A percentile compares a stretch with the other conserved stretches of the same genome.
Conservation (phyloP, 1,140 invertebrate genomes). For the Carposina sasakii region DNA sequence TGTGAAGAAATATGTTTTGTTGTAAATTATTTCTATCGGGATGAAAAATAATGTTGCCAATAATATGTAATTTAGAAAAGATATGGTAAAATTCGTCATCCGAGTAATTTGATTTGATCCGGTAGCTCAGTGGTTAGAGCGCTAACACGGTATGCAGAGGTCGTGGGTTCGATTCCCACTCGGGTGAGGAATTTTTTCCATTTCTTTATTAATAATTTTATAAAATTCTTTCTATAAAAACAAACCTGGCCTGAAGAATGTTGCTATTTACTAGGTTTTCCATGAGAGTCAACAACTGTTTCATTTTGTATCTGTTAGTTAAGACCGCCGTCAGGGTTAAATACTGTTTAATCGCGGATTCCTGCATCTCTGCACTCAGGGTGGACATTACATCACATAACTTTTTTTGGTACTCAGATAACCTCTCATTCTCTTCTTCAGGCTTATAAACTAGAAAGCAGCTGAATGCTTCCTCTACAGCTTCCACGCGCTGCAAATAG, state of each 20-base stretch:
- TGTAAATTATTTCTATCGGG: too few relatives aligned
- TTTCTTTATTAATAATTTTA: too few relatives aligned
- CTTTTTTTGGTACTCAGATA: constrained; percentile 77
- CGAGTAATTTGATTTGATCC: too few relatives aligned
- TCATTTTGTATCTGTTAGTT: constrained; percentile 80
- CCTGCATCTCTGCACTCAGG: constrained; percentile 79
- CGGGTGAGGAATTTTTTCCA: too few relatives aligned
- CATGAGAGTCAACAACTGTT: constrained; percentile 81
- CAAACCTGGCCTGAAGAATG: constrained; percentile 77
- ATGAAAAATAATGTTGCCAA: too few relatives aligned
- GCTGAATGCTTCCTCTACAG: constrained; percentile 90
- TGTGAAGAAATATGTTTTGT: too few relatives aligned
- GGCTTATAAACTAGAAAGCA: constrained; percentile 85
- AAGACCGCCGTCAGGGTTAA: constrained; percentile 78
- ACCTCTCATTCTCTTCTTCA: constrained; percentile 78
- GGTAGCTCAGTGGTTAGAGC: too few relatives aligned
- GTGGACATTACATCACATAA: constrained; percentile 66
- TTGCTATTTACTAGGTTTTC: constrained; percentile 81
- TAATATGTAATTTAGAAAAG: too few relatives aligned
- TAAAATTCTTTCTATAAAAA: too few relatives aligned
- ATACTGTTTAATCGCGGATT: constrained; percentile 80
- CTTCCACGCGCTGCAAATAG: constrained; percentile 81
- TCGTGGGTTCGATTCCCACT: too few relatives aligned
- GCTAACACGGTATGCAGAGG: too few relatives aligned
- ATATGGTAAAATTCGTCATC: too few relatives aligned